Evolutionary conservation across 2,888 invertebrate species (phyloP), one percentile per base, ranked within the genome.

Genomic region (Troglohyphantes excavatus): DNA sequence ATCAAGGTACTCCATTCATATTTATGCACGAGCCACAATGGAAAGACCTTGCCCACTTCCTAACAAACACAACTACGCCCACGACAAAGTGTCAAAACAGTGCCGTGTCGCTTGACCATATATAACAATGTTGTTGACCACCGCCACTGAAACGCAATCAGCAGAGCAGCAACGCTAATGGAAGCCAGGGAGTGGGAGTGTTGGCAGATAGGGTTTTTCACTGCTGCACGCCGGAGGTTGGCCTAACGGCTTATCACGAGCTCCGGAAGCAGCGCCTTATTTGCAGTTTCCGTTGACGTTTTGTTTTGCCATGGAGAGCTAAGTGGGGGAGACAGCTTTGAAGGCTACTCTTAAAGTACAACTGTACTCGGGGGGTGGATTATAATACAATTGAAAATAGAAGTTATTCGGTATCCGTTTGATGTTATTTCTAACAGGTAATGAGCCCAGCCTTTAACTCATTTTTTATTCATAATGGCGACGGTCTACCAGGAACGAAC

Each of bases 221-320:
- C 46, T 17, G 46, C 46, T 17, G 17, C 13, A 17, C 67, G 26
- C 27, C 11, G 27, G 27, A 67, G 67, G 67, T 67, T 26, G 23
- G 73, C 43, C 17, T 11, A 75, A 53, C 21, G 53, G 53, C 73
- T 75, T 75, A 75, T 75, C 73, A 13, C 13, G 9, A 43, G 26
- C 6, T 17, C 53, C 43, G 73, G 73, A 75, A 75, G 46, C 73
- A 75, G 73, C 7, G 53, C 23, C 46, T 26, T 75, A 46, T 75
- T 75, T n/a, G 39, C 46, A 11, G 23, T 75, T 43, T 75, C 73
- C 73, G 73, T 26, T 46, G 73, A 27, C 73, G 73, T 75, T 27
- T 21, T 23, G 13, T 46, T 46, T 75, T 75, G 19, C 9, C 39
- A 39, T 39, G 19, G 21, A 17, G 65, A 27, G 27, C 6, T 19